Percentiles rank a stretch among this genome's conserved stretches.
Conservation (phyloP, 92 coral and sea anemone genomes). For the Epizoanthus scotinus region DNA sequence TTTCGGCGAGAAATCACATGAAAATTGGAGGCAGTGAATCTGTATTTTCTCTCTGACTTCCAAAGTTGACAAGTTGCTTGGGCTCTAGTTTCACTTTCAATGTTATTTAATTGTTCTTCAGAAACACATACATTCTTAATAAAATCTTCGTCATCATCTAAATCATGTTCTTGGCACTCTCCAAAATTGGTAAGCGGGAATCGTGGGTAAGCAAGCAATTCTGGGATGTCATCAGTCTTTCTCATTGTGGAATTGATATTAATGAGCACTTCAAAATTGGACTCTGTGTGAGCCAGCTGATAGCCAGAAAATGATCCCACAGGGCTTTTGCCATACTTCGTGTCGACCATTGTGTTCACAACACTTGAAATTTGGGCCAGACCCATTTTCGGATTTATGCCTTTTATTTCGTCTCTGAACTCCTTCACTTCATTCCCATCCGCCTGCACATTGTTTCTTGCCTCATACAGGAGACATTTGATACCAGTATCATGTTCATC, state of each 20-base stretch:
- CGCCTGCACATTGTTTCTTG: conserved; percentile 27
- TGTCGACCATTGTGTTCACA: conserved; percentile 32
- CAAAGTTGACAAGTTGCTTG: conserved; percentile 12
- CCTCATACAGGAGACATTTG: conserved; percentile 60
- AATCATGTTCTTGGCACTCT: background rate
- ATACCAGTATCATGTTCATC: conserved; percentile 43
- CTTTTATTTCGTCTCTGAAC: conserved; percentile 45
- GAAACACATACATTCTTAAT: conserved; percentile 1
- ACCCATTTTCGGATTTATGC: conserved; percentile 58
- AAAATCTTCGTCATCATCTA: conserved; percentile 9
- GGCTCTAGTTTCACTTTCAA: conserved; percentile 4
- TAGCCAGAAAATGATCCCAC: conserved; percentile 47
- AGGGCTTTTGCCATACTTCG: conserved; percentile 56
- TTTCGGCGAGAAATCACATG: background rate
- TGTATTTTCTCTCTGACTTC: background rate
- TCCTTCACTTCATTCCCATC: conserved; percentile 11
- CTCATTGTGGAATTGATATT: background rate
- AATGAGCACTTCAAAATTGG: conserved; percentile 13
- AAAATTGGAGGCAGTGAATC: too few species aligned
- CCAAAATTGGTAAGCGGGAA: background rate
- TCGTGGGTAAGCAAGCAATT: background rate
- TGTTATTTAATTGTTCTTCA: conserved; percentile 5
- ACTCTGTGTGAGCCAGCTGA: conserved; percentile 49
- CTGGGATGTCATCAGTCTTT: background rate
- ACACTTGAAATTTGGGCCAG: conserved; percentile 35